A percentile compares a stretch with the other conserved stretches of the same genome.
Conservation (phyloP, 2,888 invertebrate species). For the Ernsta delagoae region DNA sequence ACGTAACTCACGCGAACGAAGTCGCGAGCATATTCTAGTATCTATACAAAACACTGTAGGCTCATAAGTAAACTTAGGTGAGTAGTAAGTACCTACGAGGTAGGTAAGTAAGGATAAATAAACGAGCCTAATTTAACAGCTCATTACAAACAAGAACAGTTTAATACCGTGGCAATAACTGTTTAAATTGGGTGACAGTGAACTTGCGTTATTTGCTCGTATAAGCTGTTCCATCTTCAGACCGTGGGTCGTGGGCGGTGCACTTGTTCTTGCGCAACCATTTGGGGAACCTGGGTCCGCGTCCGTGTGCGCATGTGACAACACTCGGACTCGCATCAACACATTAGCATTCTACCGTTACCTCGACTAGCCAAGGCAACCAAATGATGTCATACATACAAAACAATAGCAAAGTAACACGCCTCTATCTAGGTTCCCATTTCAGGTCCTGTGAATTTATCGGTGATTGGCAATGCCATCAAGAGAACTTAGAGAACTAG, state of each 20-base stretch:
- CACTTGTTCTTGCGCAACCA: conserved; percentile 75
- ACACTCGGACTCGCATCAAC: conserved; percentile 59
- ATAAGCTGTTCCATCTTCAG: conserved; percentile 49
- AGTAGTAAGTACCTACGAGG: no score
- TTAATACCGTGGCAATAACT: conserved; percentile 21
- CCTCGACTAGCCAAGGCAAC: conserved; percentile 64
- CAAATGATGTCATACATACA: conserved; percentile 57
- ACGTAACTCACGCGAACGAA: no score
- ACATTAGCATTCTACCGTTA: conserved; percentile 83
- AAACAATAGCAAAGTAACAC: conserved; percentile 49
- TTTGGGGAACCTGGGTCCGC: conserved; percentile 62
- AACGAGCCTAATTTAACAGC: neutral
- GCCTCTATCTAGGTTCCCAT: conserved; percentile 34
- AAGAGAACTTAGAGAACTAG: neutral
- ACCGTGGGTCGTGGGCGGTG: conserved; percentile 68
- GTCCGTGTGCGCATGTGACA: conserved; percentile 56
- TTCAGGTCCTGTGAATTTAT: conserved; percentile 20
- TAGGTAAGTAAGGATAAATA: no score
- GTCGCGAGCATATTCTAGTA: no score
- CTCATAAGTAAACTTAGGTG: no score
- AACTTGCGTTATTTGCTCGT: conserved; percentile 65
- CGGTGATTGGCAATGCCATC: neutral
- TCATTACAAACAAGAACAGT: conserved; percentile 3
- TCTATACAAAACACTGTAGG: no score
- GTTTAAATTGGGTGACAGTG: conserved; percentile 63